Percentiles rank a stretch among this genome's conserved stretches.
Evolutionary conservation across 1,140 invertebrate species (phyloP).

Genomic region (Caenorhabditis latens): DNA sequence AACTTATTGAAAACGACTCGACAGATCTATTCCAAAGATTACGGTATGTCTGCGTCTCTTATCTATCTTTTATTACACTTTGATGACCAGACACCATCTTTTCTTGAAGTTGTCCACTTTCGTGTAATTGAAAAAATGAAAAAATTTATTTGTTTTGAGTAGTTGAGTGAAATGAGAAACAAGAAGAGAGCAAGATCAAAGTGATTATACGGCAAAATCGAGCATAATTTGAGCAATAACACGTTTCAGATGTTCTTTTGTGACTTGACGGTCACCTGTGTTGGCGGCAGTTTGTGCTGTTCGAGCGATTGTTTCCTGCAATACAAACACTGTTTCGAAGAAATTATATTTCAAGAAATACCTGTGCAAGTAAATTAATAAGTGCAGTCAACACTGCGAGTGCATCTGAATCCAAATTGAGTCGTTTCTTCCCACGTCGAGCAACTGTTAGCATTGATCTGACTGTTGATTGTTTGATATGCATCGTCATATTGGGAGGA

Average conservation of each 20-base stretch:
- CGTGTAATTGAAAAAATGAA: too few species aligned
- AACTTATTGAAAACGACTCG: too few species aligned
- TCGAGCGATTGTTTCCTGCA: constrained; percentile 10
- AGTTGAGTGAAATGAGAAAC: not conserved
- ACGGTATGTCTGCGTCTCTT: too few species aligned
- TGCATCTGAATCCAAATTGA: constrained; percentile 20
- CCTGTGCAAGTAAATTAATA: constrained; percentile 40
- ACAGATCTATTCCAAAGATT: too few species aligned
- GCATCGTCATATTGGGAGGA: not conserved
- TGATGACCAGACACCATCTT: too few species aligned
- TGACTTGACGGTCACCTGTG: constrained; percentile 13
- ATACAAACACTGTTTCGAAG: not conserved
- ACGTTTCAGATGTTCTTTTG: constrained; percentile 21
- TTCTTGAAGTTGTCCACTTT: too few species aligned
- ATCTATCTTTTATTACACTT: too few species aligned
- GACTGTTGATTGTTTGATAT: constrained; percentile 40
- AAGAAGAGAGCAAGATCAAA: not conserved
- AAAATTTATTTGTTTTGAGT: too few species aligned
- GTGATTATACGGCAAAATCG: constrained; percentile 20
- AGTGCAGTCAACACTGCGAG: constrained; percentile 20
- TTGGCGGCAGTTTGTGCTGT: not conserved
- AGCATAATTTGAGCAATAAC: constrained; percentile 36
- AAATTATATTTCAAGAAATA: not conserved
- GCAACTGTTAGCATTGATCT: constrained; percentile 24
- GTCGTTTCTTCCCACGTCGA: constrained; percentile 20